phyloP scores from a whole-genome alignment of 30 jellyfish, hydroid and myxozoan species.

The Hydractinia symbiolongicarpus region DNA sequence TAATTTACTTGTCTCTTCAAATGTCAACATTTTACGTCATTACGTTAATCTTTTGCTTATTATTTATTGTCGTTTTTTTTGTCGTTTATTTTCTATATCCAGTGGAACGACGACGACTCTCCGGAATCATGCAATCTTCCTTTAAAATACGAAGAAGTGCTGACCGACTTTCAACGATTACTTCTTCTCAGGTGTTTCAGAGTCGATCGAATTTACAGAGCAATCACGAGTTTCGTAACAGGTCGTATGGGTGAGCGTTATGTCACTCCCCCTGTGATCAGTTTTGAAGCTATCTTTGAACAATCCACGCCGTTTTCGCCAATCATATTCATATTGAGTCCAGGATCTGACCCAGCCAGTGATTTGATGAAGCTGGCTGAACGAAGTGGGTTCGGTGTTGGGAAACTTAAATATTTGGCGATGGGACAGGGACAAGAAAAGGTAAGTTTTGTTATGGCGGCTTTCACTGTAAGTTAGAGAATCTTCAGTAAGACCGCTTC shows the following conservation, averaged over 20 bases:
- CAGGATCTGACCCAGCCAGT: slow-evolving; percentile 98
- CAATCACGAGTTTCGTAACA: slow-evolving; percentile 74
- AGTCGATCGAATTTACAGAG: slow-evolving; percentile 93
- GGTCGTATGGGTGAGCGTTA: slow-evolving; percentile 83
- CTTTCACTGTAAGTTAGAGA: background rate
- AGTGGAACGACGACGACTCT: slow-evolving; percentile 80
- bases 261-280: slow-evolving; percentile 92
- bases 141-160: slow-evolving; percentile 46
- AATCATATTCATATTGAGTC: slow-evolving; percentile 79
- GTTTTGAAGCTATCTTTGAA: slow-evolving; percentile 88
- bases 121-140: slow-evolving; percentile 77
- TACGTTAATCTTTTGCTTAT: too few species aligned
- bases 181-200: slow-evolving; percentile 77
- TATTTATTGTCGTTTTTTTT: background rate
- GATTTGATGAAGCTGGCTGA: slow-evolving; percentile 91
- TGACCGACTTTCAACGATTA: slow-evolving; percentile 73
- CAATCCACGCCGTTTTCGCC: slow-evolving; percentile 96
- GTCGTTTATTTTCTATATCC: slow-evolving; percentile 8
- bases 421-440: slow-evolving; percentile 98
- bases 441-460: slow-evolving; percentile 26
- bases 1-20: too few species aligned
- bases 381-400: slow-evolving; percentile 89
- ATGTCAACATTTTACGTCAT: too few species aligned
- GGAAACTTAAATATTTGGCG: slow-evolving; percentile 76
- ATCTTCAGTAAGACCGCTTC: background rate